Evolutionary conservation across 2,797 vertebrate species (phyloP).

Genomic region (Hapalemur alaotrensis): DNA sequence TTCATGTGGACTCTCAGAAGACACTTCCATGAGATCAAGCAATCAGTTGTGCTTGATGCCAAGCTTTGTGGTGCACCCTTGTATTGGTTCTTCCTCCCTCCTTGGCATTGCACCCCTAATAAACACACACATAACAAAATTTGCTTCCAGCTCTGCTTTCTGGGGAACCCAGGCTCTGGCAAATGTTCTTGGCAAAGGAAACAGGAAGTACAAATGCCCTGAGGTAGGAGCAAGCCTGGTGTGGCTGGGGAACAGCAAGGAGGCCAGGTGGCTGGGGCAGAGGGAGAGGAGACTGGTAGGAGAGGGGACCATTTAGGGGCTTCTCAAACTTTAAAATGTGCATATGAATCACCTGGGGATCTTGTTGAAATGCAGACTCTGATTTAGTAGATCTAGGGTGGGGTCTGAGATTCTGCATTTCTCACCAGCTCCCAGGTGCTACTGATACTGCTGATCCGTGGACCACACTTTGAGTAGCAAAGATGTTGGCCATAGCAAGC

Average conservation of each 20-base stretch:
- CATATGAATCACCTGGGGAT: neutral
- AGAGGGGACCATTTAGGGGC: neutral
- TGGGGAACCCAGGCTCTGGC: neutral
- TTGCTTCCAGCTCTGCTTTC: neutral
- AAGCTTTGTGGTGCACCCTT: neutral
- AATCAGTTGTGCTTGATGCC: neutral
- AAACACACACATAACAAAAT: neutral
- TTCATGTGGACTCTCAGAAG: neutral
- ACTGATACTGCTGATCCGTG: neutral
- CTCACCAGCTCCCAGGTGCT: neutral
- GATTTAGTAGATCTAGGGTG: neutral
- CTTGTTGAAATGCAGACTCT: neutral
- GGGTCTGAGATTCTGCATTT: neutral
- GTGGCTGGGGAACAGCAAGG: neutral
- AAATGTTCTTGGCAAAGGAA: neutral
- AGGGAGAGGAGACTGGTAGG: neutral
- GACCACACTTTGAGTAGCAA: neutral
- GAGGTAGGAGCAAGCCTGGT: neutral
- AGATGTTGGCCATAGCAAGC: neutral
- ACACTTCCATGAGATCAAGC: neutral
- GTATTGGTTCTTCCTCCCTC: neutral
- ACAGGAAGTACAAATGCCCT: neutral
- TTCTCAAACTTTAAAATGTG: neutral
- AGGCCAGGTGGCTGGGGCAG: neutral
- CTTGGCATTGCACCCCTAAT: neutral